Evolutionary conservation across 1,140 invertebrate genomes (phyloP).

Genomic region (Euglossa dilemma): DNA sequence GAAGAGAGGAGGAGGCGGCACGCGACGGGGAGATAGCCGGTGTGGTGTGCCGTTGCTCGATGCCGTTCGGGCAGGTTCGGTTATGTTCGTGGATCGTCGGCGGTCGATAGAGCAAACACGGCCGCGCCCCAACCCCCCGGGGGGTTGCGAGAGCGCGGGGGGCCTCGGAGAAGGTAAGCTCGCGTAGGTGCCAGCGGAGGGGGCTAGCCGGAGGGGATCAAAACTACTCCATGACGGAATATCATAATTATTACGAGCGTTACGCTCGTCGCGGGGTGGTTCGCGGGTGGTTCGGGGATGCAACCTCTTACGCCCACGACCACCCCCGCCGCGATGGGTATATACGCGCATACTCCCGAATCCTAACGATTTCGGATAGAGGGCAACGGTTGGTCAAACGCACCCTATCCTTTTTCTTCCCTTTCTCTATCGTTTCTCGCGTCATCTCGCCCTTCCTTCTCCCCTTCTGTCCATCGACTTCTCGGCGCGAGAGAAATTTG

Average conservation of each 20-base stretch:
- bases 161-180: conserved; percentile 45
- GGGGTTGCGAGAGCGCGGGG: conserved; percentile 54
- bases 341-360: not conserved
- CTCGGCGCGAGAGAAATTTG: not conserved
- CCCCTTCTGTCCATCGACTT: not conserved
- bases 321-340: conserved; percentile 4
- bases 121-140: conserved; percentile 82
- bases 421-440: not conserved
- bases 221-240: conserved; percentile 68
- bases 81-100: conserved; percentile 78
- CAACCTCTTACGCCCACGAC: conserved; percentile 32
- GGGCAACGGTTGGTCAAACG: not conserved
- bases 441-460: not conserved
- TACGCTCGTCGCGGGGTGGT: conserved; percentile 54
- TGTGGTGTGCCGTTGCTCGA: conserved; percentile 65
- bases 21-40: conserved; percentile 62
- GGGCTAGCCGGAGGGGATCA: conserved; percentile 50
- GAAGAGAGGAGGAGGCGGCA: conserved; percentile 40
- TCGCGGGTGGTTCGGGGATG: conserved; percentile 26
- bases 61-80: conserved; percentile 76
- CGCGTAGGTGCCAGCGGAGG: conserved; percentile 49
- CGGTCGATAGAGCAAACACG: conserved; percentile 83
- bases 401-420: not conserved
- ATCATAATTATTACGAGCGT: conserved; percentile 78
- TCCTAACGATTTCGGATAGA: not conserved